These are phyloP conservation scores for Orthosia gracilis DNA, from an alignment of 2,888 invertebrate species.

Conservation along the genomic window DNA sequence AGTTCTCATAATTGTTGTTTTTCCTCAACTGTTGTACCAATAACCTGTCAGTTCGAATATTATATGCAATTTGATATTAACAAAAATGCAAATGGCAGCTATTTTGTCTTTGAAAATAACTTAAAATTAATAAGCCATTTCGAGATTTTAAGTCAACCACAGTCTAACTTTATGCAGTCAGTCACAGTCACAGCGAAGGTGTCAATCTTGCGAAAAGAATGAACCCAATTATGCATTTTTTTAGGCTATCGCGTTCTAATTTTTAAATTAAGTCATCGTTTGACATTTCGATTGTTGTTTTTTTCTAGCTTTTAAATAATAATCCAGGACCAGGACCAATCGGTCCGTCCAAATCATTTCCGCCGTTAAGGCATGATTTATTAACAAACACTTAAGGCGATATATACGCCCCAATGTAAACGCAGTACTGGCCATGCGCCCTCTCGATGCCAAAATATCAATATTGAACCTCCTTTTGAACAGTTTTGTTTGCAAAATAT, in stretches of 20 bases:
- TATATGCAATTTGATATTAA: neutral
- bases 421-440: too few species aligned
- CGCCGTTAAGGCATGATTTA: too few species aligned
- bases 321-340: too few species aligned
- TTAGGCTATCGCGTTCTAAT: neutral
- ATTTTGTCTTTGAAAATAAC: neutral
- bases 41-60: neutral
- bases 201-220: too few species aligned
- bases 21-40: constrained; percentile 35
- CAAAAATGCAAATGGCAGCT: neutral
- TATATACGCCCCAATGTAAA: too few species aligned
- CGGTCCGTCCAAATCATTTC: too few species aligned
- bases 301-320: neutral
- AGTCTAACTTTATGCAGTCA: neutral
- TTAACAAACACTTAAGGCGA: too few species aligned
- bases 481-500: too few species aligned
- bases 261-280: neutral
- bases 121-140: neutral
- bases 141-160: neutral
- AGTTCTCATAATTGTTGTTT: constrained; percentile 50
- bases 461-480: too few species aligned
- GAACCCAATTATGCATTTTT: neutral
- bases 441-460: too few species aligned
- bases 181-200: too few species aligned
- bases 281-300: neutral